A percentile compares a stretch with the other conserved stretches of the same genome.
These are phyloP conservation scores for Petrophora chlorosata DNA, from an alignment of 2,888 invertebrate species.

Conservation along the genomic window DNA sequence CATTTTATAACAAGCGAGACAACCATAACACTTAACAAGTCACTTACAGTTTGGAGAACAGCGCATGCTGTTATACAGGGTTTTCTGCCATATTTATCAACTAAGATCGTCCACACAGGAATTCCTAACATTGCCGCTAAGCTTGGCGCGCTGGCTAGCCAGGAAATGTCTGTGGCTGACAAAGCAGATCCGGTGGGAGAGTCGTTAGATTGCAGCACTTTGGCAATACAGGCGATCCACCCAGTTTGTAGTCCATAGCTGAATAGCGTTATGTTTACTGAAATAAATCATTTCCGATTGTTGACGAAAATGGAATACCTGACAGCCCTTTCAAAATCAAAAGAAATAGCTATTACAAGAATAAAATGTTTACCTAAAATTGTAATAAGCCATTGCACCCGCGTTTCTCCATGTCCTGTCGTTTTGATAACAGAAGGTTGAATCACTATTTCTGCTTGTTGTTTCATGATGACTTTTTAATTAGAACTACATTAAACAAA, in stretches of 20 bases:
- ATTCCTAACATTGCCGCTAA: background rate
- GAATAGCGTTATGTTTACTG: conserved; percentile 62
- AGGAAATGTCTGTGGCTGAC: conserved; percentile 53
- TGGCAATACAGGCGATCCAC: conserved; percentile 67
- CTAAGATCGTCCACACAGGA: conserved; percentile 1
- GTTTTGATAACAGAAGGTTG: no score
- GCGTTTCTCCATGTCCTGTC: no score
- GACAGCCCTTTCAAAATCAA: no score
- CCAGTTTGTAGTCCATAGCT: conserved; percentile 62
- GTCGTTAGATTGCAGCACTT: conserved; percentile 49
- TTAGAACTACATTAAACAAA: no score
- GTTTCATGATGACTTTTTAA: no score
- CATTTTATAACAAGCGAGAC: no score
- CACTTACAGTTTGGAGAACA: background rate
- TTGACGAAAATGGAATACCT: background rate
- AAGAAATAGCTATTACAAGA: no score
- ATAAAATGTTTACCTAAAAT: no score
- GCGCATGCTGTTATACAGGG: conserved; percentile 1
- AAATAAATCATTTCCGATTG: conserved; percentile 9
- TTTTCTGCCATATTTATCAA: conserved; percentile 13
- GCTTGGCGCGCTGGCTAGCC: conserved; percentile 56
- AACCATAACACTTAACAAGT: no score
- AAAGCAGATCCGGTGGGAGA: conserved; percentile 53
- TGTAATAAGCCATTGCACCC: no score
- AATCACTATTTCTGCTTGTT: no score